Evolutionary conservation across 2,888 invertebrate species (phyloP), one percentile per base, ranked within the genome.

Genomic region (Phasia obesa): DNA sequence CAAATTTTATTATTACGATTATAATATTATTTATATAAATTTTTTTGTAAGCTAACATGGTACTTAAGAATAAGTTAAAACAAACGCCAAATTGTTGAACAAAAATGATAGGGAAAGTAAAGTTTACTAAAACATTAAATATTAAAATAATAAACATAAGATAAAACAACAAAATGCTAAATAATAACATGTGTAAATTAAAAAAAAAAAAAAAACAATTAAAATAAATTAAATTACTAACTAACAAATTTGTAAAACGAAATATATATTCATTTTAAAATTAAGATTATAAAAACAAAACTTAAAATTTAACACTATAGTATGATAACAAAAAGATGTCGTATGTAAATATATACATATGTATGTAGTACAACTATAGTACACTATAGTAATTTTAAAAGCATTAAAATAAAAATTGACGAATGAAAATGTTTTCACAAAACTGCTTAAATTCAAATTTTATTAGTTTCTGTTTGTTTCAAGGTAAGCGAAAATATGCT

Each of bases 401-500:
- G 47, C 47, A 75, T 60, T 71, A 27, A 70, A 82, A 79, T 75
- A 79, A 79, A 82, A 70, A 79, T 60, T 75, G 38, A 73, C 60
- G 44, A 69, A 77, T 62, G 69, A 49, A 62, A 35, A 81, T 62
- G 73, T 84, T 84, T 81, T 59, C 57, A 77, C 51, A 83, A 75
- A 59, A 79, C 7, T 35, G 9, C 23, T 62, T 19, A 31, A 17
- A 53, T 59, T 23, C 53, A 44, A 67, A 49, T 71, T 53, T 49
- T 35, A 38, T 65, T 60, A 79, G 51, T 55, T 67, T 73, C 42
- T 44, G 21, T 55, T 31, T 53, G 19, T 21, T 27, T 42, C 21
- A 70, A 83, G 83, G 83, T 83, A 83, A 83, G 83, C 83, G 83
- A 75, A 83, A 70, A 83, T 83, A 27, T 79, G 83, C 83, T 83